These are phyloP conservation scores for Pseudocheirus occidentalis DNA, from an alignment of 2,797 vertebrate species.

Conservation along the genomic window DNA sequence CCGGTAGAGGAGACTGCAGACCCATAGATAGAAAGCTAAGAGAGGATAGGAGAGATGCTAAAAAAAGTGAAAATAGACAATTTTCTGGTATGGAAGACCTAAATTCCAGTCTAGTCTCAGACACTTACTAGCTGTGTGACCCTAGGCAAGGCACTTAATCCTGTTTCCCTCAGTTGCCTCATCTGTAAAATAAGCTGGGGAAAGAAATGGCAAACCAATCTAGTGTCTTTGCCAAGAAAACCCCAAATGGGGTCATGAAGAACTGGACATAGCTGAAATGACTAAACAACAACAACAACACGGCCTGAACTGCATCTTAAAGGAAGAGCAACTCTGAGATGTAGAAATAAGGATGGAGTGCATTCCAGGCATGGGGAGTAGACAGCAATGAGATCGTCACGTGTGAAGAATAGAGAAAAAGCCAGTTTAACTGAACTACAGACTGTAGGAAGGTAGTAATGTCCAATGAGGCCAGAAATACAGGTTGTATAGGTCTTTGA, in stretches of 20 bases:
- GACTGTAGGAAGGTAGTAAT: background rate
- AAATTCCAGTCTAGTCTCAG: background rate
- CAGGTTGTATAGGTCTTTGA: background rate
- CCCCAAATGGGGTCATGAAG: background rate
- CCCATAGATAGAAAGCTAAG: background rate
- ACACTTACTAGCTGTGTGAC: background rate
- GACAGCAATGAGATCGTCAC: background rate
- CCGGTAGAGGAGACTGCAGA: background rate
- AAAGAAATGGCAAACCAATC: background rate
- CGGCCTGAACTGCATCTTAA: background rate
- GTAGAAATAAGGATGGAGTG: background rate
- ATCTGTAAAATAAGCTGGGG: background rate
- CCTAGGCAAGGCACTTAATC: no score
- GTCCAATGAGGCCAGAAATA: background rate
- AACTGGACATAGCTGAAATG: background rate
- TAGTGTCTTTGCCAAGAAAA: background rate
- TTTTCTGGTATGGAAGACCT: background rate
- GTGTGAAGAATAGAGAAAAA: background rate
- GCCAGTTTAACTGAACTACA: background rate
- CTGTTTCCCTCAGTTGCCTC: background rate
- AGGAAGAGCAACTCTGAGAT: background rate
- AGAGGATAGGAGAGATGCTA: background rate
- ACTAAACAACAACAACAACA: background rate
- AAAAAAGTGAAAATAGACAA: background rate
- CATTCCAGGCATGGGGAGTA: background rate